These are phyloP conservation scores for Petrophora chlorosata DNA, from an alignment of 2,888 invertebrate species.

Conservation along the genomic window DNA sequence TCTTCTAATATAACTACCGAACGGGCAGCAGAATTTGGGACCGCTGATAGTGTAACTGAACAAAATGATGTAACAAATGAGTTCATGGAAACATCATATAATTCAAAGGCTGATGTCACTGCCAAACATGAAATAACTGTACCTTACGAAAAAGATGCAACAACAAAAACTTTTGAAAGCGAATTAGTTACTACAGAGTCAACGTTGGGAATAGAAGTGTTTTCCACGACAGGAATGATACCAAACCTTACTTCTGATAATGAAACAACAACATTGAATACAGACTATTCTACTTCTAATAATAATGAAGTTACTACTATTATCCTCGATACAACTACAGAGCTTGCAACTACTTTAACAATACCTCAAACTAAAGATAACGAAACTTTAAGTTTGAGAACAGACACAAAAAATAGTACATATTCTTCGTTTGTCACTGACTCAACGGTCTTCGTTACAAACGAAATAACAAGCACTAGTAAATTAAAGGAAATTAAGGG, in stretches of 20 bases:
- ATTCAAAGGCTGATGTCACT: too few relatives aligned
- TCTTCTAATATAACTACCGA: background rate
- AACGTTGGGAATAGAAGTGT: background rate
- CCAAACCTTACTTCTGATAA: background rate
- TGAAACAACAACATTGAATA: background rate
- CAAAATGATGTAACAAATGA: background rate
- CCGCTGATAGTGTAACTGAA: background rate
- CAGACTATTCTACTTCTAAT: too few relatives aligned
- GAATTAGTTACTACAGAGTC: constrained; percentile 2
- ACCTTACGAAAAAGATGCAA: too few relatives aligned
- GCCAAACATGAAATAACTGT: too few relatives aligned
- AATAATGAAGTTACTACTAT: background rate
- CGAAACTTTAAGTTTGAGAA: background rate
- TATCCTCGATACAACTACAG: background rate
- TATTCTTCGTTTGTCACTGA: too few relatives aligned
- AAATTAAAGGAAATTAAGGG: too few relatives aligned
- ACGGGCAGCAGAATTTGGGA: background rate
- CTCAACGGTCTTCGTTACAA: too few relatives aligned
- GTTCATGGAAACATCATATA: background rate
- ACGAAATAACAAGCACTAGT: too few relatives aligned
- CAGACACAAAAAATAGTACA: background rate
- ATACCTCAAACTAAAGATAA: background rate
- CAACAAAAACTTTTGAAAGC: background rate
- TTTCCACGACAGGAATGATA: background rate
- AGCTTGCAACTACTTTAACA: background rate